Conservation (phyloP, 2,888 invertebrate genomes). For the Anodontia alba region DNA sequence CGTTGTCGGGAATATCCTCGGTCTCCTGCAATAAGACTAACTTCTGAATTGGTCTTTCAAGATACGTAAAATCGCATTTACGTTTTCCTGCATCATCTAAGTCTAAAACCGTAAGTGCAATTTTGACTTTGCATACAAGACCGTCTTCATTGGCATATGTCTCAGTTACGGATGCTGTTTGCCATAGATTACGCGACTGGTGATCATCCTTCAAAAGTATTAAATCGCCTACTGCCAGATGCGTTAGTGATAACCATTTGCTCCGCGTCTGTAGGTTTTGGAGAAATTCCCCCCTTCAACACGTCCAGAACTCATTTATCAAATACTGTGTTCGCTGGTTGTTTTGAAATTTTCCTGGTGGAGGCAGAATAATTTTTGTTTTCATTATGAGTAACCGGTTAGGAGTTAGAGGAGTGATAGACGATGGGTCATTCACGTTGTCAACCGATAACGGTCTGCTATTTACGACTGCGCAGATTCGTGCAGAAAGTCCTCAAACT, state of each 20-base stretch:
- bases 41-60: slow-evolving; percentile 45
- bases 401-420: slow-evolving; percentile 26
- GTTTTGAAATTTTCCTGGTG: slow-evolving; percentile 54
- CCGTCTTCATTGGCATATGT: slow-evolving; percentile 16
- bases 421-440: slow-evolving; percentile 30
- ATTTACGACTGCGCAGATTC: slow-evolving; percentile 38
- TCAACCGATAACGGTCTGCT: slow-evolving; percentile 52
- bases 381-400: slow-evolving; percentile 49
- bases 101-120: slow-evolving; percentile 26
- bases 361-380: slow-evolving; percentile 37
- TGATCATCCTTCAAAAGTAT: slow-evolving; percentile 47
- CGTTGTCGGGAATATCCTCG: slow-evolving; percentile 25
- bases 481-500: slow-evolving; percentile 55
- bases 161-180: background rate
- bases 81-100: slow-evolving; percentile 32
- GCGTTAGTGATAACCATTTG: slow-evolving; percentile 17
- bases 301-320: slow-evolving; percentile 41
- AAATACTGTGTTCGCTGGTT: slow-evolving; percentile 49
- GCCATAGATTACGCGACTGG: slow-evolving; percentile 34
- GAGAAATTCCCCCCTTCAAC: slow-evolving; percentile 47
- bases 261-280: slow-evolving; percentile 1
- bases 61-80: background rate
- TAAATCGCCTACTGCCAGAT: slow-evolving; percentile 40
- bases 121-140: slow-evolving; percentile 42
- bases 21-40: slow-evolving; percentile 38